Base-by-base conservation (phyloP, 2,113 vertebrate species). In the Garra rufa region DNA sequence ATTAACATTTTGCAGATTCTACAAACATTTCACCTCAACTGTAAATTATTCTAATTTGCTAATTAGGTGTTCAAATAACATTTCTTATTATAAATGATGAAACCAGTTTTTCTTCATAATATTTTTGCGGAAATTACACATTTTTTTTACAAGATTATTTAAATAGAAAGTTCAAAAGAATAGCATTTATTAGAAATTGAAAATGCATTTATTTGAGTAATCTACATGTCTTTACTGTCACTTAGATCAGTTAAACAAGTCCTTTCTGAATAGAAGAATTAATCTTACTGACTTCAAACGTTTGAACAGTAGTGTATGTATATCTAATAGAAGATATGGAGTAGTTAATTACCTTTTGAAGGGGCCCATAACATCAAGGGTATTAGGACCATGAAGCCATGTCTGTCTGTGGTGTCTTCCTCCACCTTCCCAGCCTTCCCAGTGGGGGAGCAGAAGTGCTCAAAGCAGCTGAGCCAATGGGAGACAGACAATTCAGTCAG, bases 381-480 rank as follows among this genome's bases (percentile, higher is more conserved):
- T 71, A 73, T 76, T 88, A 87, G 88, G 88, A 87, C 88, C 88
- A 73, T 76, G 88, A 14, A 41, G 69, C 19, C 9, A 5, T 59
- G 50, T 41, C 38, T 52, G 24, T 69, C n/a, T 76, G n/a, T 69
- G 46, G 26, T 13, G 4, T 71, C 57, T 67, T 34, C 48, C 59
- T 85, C 80, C 67, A 78, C 76, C 76, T 76, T 81, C 83, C 76
- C 83, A 57, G 78, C 48, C 78, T 84, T 34, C 50, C 65, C 71
- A 79, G 85, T 84, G 76, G 85, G 82, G 83, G 84, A 86, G 77
- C 85, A 76, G 77, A 78, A 71, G 83, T 76, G 69, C 82, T 87
- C 89, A 84, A 91, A 88, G 90, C 88, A 88, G 76, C 0, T 84
- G 9, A 30, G 30, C 91, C 91, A 91, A 92, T 92, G 86, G 87